Evolutionary conservation across 2,888 invertebrate species (phyloP), one percentile per base, ranked within the genome.

Genomic region (Cacoxenus indagator): DNA sequence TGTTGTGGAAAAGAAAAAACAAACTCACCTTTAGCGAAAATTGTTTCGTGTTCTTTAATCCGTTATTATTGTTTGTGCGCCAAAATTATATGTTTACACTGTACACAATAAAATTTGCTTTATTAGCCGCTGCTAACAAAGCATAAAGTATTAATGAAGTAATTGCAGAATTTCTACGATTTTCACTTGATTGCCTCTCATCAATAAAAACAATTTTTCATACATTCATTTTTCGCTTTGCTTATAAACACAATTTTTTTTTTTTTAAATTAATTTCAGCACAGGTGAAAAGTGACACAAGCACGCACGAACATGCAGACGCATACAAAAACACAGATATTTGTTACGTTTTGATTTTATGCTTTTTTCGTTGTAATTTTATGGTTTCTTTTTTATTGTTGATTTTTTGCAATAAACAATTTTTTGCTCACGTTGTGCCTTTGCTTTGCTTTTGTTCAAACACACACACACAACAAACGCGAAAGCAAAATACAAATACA

Each of bases 331-430:
- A 51, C 1, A 51, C 26, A 29, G 2, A 2, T 9, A 54, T 24
- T 17, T 26, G 54, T 22, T 46, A 4, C 17, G 46, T 46, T 54
- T 54, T 54, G 54, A 22, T 54, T 48, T 48, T 48, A 48, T 54
- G 54, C 54, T 54, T 54, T 26, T 54, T 4, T 48, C 17, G 48
- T 59, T 46, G 57, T 67, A 65, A 48, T 72, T 76, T 68, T 67
- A 70, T 70, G 78, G 75, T 78, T 76, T 78, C 78, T 78, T 78
- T 48, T 19, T 78, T 69, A 67, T 65, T 71, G 68, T 68, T 69
- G 65, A 67, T 70, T 70, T 69, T 75, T 65, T 67, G 70, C 69
- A 67, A 70, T 70, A 71, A 64, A 59, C 46, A 71, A 78, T 71
- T 78, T 77, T 75, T 75, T 31, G 9, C 9, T 31, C 31, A 31